Evolutionary conservation across 2,888 invertebrate genomes (phyloP), one percentile per base, ranked within the genome.

Genomic region (Bimastos eiseni): DNA sequence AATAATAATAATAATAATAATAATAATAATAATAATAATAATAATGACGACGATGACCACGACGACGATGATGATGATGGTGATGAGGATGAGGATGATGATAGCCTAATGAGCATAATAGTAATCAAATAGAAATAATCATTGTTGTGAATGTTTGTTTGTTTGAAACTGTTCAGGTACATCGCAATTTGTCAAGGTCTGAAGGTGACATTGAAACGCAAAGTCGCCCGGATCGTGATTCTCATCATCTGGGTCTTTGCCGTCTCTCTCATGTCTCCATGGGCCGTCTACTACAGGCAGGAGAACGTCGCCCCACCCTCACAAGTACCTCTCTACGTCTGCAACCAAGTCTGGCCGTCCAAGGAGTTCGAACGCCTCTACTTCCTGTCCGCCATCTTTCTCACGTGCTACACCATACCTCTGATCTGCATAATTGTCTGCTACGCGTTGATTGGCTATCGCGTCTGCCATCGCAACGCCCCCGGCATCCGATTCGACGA

Each of bases 121-220:
- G 15, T 19, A 19, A 44, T 19, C 2, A 44, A 44, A 6, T 19
- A 44, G 44, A 11, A 49, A 24, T 24, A 49, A 49, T 4, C 13
- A 41, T 41, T n/a, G n/a, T n/a, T n/a, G n/a, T n/a, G n/a, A n/a
- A n/a, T n/a, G n/a, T n/a, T n/a, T n/a, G n/a, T n/a, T 41, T 41
- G 6, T 86, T 34, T 86, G 8, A 36, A 30, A 70, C 70, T 70
- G 70, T n/a, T 70, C 93, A 95, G 96, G 93, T 98, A 98, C 95
- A 96, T 98, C 93, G 98, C 98, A 89, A 98, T 98, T 93, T 98
- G 98, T 97, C 98, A 98, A 97, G 98, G 98, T 2, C 95, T 98
- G 93, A 97, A 97, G 94, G 97, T 97, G 94, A 98, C 98, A 95
- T 97, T 98, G 95, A 98, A 98, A 89, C 97, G 97, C 94, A 96